Conservation (phyloP, 92 coral and sea anemone species). For the Epizoanthus fatuus region DNA sequence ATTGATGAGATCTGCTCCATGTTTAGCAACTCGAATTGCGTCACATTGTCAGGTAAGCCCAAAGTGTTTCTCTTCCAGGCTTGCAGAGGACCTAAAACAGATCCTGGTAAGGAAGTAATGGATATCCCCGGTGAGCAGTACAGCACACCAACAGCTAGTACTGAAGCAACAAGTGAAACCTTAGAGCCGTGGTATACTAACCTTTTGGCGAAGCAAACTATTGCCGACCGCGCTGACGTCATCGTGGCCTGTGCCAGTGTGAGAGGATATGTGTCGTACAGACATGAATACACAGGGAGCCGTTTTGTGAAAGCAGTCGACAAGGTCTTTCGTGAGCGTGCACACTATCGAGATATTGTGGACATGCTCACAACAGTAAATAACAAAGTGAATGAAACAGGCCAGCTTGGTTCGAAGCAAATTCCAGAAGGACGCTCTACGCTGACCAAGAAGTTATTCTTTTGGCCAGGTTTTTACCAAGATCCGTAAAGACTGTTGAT, state of each 20-base stretch:
- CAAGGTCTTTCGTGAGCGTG: constrained; percentile 66
- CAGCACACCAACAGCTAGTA: neutral
- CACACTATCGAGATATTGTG: constrained; percentile 76
- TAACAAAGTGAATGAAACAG: constrained; percentile 50
- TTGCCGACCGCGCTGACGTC: constrained; percentile 82
- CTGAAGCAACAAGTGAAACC: neutral
- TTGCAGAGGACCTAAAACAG: constrained; percentile 74
- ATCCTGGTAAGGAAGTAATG: constrained; percentile 62
- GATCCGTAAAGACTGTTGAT: neutral
- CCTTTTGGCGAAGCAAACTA: neutral
- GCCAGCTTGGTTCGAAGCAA: constrained; percentile 69
- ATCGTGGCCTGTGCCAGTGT: constrained; percentile 82
- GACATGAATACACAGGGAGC: constrained; percentile 71
- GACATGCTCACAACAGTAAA: constrained; percentile 91
- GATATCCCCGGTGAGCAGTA: constrained; percentile 52
- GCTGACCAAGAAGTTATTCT: constrained; percentile 80
- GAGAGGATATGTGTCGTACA: constrained; percentile 72
- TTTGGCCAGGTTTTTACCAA: constrained; percentile 79
- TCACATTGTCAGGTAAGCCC: constrained; percentile 77
- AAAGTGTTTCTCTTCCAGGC: constrained; percentile 91
- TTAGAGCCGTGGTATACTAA: neutral
- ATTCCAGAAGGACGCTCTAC: constrained; percentile 81
- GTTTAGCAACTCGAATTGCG: constrained; percentile 68
- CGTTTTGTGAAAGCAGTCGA: constrained; percentile 79
- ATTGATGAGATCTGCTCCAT: constrained; percentile 25